Percentiles rank a stretch among this genome's conserved stretches.
Evolutionary conservation across 2,797 vertebrate species (phyloP).

Genomic region (Chelon auratus): DNA sequence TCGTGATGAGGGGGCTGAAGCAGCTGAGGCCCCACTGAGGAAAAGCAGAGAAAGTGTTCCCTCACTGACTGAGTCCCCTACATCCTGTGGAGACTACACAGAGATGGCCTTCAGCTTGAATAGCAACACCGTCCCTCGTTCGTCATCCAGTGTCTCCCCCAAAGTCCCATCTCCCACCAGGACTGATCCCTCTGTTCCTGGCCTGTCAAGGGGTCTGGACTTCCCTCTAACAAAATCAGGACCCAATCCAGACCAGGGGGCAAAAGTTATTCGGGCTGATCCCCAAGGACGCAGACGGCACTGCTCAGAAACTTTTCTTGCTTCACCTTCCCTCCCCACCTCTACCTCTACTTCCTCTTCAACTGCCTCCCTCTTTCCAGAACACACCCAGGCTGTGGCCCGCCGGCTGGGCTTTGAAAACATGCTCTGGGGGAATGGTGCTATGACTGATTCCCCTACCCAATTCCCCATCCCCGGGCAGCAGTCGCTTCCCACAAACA

Average conservation of each 20-base stretch:
- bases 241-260: slow-evolving; percentile 83
- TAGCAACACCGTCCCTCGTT: slow-evolving; percentile 56
- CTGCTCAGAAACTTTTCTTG: slow-evolving; percentile 86
- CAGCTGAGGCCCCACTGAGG: slow-evolving; percentile 49
- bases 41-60: slow-evolving; percentile 69
- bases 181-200: slow-evolving; percentile 70
- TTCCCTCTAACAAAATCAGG: slow-evolving; percentile 79
- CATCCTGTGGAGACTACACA: slow-evolving; percentile 80
- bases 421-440: slow-evolving; percentile 78
- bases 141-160: slow-evolving; percentile 67
- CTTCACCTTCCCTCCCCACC: slow-evolving; percentile 69
- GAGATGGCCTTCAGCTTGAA: slow-evolving; percentile 84
- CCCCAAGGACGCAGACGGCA: slow-evolving; percentile 82
- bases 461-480: slow-evolving; percentile 71
- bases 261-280: slow-evolving; percentile 84
- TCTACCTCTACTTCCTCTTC: slow-evolving; percentile 74
- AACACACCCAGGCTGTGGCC: slow-evolving; percentile 79
- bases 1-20: slow-evolving; percentile 57
- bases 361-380: slow-evolving; percentile 82
- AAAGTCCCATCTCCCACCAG: slow-evolving; percentile 78
- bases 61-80: slow-evolving; percentile 70
- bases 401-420: slow-evolving; percentile 82
- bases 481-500: slow-evolving; percentile 57
- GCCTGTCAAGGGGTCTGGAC: slow-evolving; percentile 76
- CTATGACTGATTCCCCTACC: slow-evolving; percentile 63